Percentiles rank a stretch among this genome's conserved stretches.
Evolutionary conservation across 2,888 invertebrate genomes (phyloP).

Genomic region (Nemotelus pantherinus): DNA sequence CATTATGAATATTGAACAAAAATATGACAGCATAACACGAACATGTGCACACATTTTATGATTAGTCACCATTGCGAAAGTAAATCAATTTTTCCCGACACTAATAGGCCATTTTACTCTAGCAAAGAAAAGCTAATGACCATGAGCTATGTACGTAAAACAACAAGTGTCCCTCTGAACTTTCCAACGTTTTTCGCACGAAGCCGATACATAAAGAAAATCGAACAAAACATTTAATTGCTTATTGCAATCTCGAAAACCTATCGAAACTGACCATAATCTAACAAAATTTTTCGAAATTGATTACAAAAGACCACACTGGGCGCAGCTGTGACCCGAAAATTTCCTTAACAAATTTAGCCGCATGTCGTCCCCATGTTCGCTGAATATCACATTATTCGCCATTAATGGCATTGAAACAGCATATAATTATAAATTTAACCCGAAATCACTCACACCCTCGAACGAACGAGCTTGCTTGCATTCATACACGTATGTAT

Average conservation of each 20-base stretch:
- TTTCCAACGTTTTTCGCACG: background rate
- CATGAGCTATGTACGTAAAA: background rate
- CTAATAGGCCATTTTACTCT: too few species aligned
- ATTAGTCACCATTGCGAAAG: too few species aligned
- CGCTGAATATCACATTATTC: background rate
- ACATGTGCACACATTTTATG: too few species aligned
- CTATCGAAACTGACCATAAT: too few species aligned
- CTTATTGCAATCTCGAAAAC: background rate
- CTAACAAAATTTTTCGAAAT: background rate
- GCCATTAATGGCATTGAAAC: conserved; percentile 1
- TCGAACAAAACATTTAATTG: background rate
- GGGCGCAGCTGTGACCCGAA: conserved; percentile 19
- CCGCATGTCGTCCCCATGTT: background rate
- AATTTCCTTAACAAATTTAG: background rate
- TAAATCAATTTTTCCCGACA: too few species aligned
- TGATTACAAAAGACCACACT: background rate
- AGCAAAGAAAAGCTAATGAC: too few species aligned
- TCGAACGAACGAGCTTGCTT: too few species aligned
- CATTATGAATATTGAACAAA: too few species aligned
- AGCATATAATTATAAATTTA: background rate
- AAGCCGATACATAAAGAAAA: background rate
- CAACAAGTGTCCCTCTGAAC: background rate
- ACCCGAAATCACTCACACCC: conserved; percentile 10
- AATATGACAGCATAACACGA: too few species aligned
- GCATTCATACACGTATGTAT: too few species aligned